Percentiles rank a stretch among this genome's conserved stretches.
Conservation (phyloP, 2,797 vertebrate genomes). For the Enteromius afrohamiltoni region DNA sequence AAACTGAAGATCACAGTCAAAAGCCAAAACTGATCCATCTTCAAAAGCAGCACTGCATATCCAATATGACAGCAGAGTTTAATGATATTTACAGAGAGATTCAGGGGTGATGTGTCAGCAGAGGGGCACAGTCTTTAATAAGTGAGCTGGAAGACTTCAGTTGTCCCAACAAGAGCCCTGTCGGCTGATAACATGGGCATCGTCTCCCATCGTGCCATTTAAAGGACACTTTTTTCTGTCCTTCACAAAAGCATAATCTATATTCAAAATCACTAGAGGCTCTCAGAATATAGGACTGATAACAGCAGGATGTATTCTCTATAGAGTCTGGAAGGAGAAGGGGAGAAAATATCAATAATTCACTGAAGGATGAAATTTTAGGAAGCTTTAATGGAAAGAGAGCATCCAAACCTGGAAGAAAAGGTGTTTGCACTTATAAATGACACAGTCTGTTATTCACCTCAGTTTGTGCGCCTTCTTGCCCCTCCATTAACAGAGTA, state of each 20-base stretch:
- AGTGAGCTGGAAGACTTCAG: not conserved
- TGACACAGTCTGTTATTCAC: not conserved
- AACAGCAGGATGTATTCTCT: constrained; percentile 24
- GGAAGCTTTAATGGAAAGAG: not conserved
- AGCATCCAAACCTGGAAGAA: not conserved
- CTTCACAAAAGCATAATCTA: constrained; percentile 57
- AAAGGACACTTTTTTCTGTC: constrained; percentile 62
- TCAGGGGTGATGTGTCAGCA: not conserved
- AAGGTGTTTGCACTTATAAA: not conserved
- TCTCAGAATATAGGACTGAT: constrained; percentile 37
- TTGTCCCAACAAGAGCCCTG: constrained; percentile 28
- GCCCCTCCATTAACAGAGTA: not conserved
- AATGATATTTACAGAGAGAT: constrained; percentile 46
- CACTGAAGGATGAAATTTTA: constrained; percentile 33
- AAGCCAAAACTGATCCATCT: constrained; percentile 6
- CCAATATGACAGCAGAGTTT: constrained; percentile 2
- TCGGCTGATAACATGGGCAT: constrained; percentile 46
- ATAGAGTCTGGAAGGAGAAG: constrained; percentile 3
- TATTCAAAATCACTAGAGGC: constrained; percentile 51
- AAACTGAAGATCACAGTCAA: constrained; percentile 10
- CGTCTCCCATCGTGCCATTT: constrained; percentile 57
- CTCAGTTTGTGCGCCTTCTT: not conserved
- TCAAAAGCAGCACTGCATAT: constrained; percentile 18
- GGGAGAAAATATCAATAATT: constrained; percentile 37
- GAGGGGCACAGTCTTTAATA: constrained; percentile 39